A percentile compares a stretch with the other conserved stretches of the same genome.
Conservation (phyloP, 1,140 invertebrate genomes). For the Oncopodura yosiiana region DNA sequence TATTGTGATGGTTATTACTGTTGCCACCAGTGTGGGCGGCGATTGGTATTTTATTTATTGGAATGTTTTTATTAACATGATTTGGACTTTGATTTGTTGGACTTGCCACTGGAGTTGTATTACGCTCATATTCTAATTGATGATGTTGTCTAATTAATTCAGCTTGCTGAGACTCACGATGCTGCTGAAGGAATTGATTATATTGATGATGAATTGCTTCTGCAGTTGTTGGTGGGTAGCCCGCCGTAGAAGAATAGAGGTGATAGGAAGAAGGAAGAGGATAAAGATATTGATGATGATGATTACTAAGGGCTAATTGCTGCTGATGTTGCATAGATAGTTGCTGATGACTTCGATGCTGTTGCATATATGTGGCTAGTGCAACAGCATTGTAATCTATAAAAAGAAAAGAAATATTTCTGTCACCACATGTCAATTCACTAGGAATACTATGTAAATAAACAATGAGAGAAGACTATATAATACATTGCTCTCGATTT, state of each 20-base stretch:
- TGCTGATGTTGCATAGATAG: slow-evolving; percentile 7
- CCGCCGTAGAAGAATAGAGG: slow-evolving; percentile 16
- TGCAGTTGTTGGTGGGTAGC: too few relatives aligned
- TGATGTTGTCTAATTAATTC: slow-evolving; percentile 12
- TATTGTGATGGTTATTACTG: neutral
- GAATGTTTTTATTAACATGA: slow-evolving; percentile 23
- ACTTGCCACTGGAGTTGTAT: slow-evolving; percentile 2
- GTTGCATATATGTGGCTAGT: slow-evolving; percentile 20
- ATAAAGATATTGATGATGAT: slow-evolving; percentile 6
- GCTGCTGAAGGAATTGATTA: slow-evolving; percentile 27
- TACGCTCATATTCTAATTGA: slow-evolving; percentile 5
- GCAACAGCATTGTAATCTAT: slow-evolving; percentile 19
- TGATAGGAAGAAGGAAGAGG: too few relatives aligned
- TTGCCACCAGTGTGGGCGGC: neutral
- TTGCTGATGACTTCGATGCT: too few relatives aligned
- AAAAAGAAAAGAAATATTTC: too few relatives aligned
- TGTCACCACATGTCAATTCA: too few relatives aligned
- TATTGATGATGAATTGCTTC: slow-evolving; percentile 25
- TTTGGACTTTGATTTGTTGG: slow-evolving; percentile 19
- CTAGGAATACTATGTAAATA: too few relatives aligned
- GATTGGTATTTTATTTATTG: slow-evolving; percentile 24
- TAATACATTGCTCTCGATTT: too few relatives aligned
- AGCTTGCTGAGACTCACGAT: slow-evolving; percentile 5
- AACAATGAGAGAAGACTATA: too few relatives aligned
- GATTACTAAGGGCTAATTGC: slow-evolving; percentile 2